Percentiles rank a stretch among this genome's conserved stretches.
These are phyloP conservation scores for Galerucella pusilla DNA, from an alignment of 2,888 invertebrate genomes.

Conservation along the genomic window DNA sequence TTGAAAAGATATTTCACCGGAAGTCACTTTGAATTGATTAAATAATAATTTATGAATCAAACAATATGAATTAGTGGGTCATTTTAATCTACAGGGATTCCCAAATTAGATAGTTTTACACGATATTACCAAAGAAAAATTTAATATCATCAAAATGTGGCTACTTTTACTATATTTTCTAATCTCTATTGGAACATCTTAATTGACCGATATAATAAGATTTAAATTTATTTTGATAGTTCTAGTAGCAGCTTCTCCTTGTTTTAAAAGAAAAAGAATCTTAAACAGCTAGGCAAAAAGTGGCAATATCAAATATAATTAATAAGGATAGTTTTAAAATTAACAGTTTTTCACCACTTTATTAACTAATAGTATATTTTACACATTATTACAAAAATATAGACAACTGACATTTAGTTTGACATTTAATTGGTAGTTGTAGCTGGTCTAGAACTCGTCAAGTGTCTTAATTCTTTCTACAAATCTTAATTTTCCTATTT, in stretches of 20 bases:
- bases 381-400: conserved; percentile 4
- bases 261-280: background rate
- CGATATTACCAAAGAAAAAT: too few relatives aligned
- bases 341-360: background rate
- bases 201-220: too few relatives aligned
- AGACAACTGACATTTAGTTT: conserved; percentile 1
- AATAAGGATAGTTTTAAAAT: background rate
- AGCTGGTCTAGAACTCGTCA: background rate
- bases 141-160: background rate
- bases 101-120: too few relatives aligned
- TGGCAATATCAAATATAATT: background rate
- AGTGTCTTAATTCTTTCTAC: background rate
- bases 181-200: background rate
- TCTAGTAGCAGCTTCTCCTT: too few relatives aligned
- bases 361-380: background rate
- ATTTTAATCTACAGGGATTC: too few relatives aligned
- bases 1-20: too few relatives aligned
- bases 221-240: too few relatives aligned
- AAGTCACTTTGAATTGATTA: too few relatives aligned
- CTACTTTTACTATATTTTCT: background rate
- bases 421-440: conserved; percentile 1
- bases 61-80: too few relatives aligned
- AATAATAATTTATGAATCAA: too few relatives aligned
- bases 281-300: background rate
- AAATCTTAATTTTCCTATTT: background rate